Base-by-base conservation (phyloP, 2,113 vertebrate genomes). In the Girardinichthys multiradiatus region DNA sequence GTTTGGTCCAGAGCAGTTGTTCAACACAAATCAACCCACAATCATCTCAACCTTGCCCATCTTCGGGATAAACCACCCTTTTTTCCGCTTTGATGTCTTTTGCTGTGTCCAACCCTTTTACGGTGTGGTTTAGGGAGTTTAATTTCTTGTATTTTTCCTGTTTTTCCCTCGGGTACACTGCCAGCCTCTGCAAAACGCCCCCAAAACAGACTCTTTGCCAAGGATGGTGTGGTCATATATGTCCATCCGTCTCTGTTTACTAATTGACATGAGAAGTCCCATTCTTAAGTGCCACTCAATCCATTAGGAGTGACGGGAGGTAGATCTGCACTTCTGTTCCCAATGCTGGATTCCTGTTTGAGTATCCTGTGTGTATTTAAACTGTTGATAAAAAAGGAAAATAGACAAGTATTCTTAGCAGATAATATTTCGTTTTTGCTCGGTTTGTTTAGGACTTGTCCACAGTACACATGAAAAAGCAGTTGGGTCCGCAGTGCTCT, bases 371-470 rank as follows among this genome's bases (percentile, higher is more conserved):
- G 85, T 76, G 79, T 24, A 63, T 63, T 83, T 54, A 75, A 61
- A 27, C 13, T 73, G 45, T 74, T 67, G 30, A 74, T 76, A 74
- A 71, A 54, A n/a, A 54, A n/a, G 21, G 39, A 86, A 81, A 74
- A 82, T 80, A 82, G 82, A 73, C 35, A 61, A 87, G 80, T 87
- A 86, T 87, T 85, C 71, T 87, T 76, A 81, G 77, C 84, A 80
- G 66, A 81, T 86, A 68, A 61, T 79, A 81, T 85, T 87, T 59
- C 78, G 65, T 85, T 85, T 8, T 72, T 76, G 79, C 81, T 89
- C 76, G 64, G 81, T 88, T 88, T 68, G 68, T 87, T 83, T 81
- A 35, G 68, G 83, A 60, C 35, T 68, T 39, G 17, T 63, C 79
- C 77, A 35, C 71, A 29, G 62, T 86, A 84, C 79, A 88, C 42